Evolutionary conservation across 2,888 invertebrate species (phyloP), one percentile per base, ranked within the genome.

Genomic region (Drosophila prolongata): DNA sequence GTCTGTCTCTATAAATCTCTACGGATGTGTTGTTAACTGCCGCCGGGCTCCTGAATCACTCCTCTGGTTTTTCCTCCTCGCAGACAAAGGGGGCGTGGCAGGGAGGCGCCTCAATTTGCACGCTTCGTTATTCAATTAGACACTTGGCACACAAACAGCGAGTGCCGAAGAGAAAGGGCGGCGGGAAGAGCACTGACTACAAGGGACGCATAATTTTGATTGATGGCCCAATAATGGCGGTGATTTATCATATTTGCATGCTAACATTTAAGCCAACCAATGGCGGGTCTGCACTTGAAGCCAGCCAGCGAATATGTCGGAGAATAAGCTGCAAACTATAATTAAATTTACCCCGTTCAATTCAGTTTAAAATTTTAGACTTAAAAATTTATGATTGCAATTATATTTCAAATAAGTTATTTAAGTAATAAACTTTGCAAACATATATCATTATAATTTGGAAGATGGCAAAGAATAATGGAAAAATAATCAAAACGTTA

Each of bases 161-260:
- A 40, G 13, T 14, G 53, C 59, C 37, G 37, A 35, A 30, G 44
- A 40, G 62, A 54, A 44, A 55, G 37, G 40, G 46, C 58, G 38
- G 59, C 16, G 43, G 38, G 44, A 37, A 57, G 49, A 55, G 44
- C 61, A 47, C 52, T 43, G 59, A 56, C 57, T 62, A 34, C 74
- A 37, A 72, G 57, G 74, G 60, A 78, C 65, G 73, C 79, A 80
- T 91, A 91, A 91, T 91, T 91, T 88, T 91, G 91, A 91, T 91
- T 91, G 91, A 91, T 91, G 90, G 80, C 77, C 78, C 86, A 89
- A 90, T 91, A 91, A 91, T 90, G 90, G 83, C 79, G 83, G 90
- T 91, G 90, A 91, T 91, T 91, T 90, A 91, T 91, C 91, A 90
- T 87, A 91, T 90, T 90, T 90, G 90, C 89, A 89, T 90, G 79